These are phyloP conservation scores for Volucella inanis DNA, from an alignment of 2,888 invertebrate genomes.

Conservation along the genomic window DNA sequence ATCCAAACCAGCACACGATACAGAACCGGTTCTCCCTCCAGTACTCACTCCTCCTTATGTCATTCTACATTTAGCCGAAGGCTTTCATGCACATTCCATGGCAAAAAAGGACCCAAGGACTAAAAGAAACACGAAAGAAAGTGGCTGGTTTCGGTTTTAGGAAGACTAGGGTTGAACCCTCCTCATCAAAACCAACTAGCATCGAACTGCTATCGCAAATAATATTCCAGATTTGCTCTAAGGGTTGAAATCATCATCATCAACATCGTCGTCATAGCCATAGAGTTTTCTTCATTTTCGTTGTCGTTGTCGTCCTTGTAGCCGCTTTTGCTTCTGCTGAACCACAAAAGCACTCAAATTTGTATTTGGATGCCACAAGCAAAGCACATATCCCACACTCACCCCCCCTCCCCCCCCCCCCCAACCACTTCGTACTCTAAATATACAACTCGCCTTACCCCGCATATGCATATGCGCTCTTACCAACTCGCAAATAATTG, in stretches of 20 bases:
- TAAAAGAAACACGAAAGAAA: slow-evolving; percentile 49
- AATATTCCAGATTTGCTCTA: slow-evolving; percentile 60
- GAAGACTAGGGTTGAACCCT: slow-evolving; percentile 30
- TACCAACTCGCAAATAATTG: slow-evolving; percentile 64
- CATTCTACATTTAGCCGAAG: slow-evolving; percentile 50
- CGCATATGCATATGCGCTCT: slow-evolving; percentile 60
- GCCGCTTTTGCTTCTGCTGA: slow-evolving; percentile 67
- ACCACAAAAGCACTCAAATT: slow-evolving; percentile 76
- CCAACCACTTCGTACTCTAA: not conserved
- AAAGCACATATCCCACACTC: slow-evolving; percentile 25
- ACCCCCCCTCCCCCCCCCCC: no score
- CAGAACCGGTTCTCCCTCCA: slow-evolving; percentile 1
- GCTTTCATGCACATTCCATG: slow-evolving; percentile 75
- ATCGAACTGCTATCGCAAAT: slow-evolving; percentile 78
- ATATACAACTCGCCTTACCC: slow-evolving; percentile 29
- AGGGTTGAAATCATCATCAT: slow-evolving; percentile 55
- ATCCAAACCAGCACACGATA: slow-evolving; percentile 76
- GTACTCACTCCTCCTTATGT: slow-evolving; percentile 31
- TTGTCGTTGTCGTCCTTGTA: slow-evolving; percentile 26
- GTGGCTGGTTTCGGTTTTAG: slow-evolving; percentile 63
- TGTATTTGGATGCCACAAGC: slow-evolving; percentile 68
- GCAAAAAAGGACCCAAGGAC: not conserved
- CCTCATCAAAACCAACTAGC: slow-evolving; percentile 18
- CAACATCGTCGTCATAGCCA: slow-evolving; percentile 31
- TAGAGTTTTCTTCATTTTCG: not conserved